phyloP scores from a whole-genome alignment of 2,113 vertebrate genomes.

The Vicugna pacos region DNA sequence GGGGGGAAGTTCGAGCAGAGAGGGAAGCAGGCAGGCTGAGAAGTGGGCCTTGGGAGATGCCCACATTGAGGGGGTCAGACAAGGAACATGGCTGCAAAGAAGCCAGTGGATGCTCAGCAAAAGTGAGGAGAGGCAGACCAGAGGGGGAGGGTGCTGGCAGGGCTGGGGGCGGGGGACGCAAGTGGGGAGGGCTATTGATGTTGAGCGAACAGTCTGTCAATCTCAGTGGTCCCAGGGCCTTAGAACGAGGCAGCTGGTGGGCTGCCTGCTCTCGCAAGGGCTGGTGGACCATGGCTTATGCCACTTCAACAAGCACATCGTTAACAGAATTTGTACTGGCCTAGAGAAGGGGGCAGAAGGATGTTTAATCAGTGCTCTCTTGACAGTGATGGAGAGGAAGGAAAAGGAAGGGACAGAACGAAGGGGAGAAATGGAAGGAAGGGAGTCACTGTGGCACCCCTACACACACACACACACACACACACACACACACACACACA shows the following conservation, averaged over 20 bases:
- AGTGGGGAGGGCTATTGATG: background rate
- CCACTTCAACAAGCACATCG: too few relatives aligned
- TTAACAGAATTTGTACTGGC: background rate
- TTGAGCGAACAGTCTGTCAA: background rate
- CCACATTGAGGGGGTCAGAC: background rate
- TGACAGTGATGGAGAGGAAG: background rate
- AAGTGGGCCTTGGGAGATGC: background rate
- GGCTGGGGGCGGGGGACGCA: background rate
- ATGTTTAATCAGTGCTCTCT: background rate
- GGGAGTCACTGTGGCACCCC: background rate
- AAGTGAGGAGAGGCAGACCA: background rate
- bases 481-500: background rate
- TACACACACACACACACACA: background rate
- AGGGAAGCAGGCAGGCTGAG: background rate
- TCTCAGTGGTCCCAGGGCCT: background rate
- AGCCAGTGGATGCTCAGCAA: background rate
- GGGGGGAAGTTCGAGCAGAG: background rate
- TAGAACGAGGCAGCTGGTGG: background rate
- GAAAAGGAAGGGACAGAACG: background rate
- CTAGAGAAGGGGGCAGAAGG: background rate
- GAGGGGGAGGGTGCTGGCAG: accelerated
- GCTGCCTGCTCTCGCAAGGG: slow-evolving; percentile 1
- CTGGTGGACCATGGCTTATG: background rate
- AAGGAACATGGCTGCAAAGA: background rate
- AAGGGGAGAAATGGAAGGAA: background rate